Evolutionary conservation across 2,797 vertebrate genomes (phyloP).

Genomic region (Pantherophis vulpinus): DNA sequence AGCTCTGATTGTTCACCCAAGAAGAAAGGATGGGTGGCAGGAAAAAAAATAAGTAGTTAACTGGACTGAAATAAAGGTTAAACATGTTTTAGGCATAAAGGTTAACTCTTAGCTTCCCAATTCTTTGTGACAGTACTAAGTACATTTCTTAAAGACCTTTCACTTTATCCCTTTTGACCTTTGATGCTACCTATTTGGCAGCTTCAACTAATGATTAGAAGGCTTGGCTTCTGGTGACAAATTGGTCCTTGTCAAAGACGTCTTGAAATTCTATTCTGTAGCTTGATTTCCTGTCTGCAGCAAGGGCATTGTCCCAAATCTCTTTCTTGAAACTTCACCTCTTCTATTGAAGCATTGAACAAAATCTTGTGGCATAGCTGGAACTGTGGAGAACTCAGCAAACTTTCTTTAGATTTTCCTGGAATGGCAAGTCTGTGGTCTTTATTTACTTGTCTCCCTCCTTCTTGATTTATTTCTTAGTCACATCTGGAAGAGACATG

Average conservation of each 20-base stretch:
- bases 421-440: neutral
- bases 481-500: neutral
- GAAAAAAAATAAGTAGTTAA: neutral
- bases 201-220: constrained; percentile 30
- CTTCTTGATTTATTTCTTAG: neutral
- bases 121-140: neutral
- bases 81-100: neutral
- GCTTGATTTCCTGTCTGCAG: constrained; percentile 22
- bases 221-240: constrained; percentile 35
- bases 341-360: neutral
- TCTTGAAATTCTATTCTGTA: neutral
- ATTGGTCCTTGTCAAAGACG: constrained; percentile 6
- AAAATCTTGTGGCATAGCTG: neutral
- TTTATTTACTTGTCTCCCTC: neutral
- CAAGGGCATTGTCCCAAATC: neutral
- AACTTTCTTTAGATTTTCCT: neutral
- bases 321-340: neutral
- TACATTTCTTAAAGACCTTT: constrained; percentile 40
- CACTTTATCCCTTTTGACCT: constrained; percentile 29
- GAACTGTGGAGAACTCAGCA: neutral
- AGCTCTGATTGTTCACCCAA: neutral
- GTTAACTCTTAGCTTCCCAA: neutral
- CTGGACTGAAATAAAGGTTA: neutral
- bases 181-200: constrained; percentile 41
- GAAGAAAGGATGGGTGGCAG: neutral